Evolutionary conservation across 2,113 vertebrate species (phyloP), one percentile per base, ranked within the genome.

Genomic region (Pristiophorus japonicus): DNA sequence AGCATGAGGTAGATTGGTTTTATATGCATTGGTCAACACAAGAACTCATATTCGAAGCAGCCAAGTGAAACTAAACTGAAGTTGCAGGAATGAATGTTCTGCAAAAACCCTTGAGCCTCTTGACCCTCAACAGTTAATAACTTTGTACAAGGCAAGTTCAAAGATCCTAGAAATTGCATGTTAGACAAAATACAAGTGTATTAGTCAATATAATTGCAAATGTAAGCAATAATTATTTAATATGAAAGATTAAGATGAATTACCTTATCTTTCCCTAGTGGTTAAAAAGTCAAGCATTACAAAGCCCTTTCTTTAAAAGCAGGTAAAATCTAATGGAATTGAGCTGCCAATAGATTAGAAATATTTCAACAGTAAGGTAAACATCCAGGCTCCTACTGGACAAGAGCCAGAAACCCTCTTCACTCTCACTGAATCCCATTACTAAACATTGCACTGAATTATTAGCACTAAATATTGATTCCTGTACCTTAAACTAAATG

Each of bases 41-140:
- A 47, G 38, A 94, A 94, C 47, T 94, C 65, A 66, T 70, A 94
- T 66, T 94, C 65, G 67, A 94, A 51, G 18, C 20, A 94, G 47
- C 22, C 93, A 94, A 94, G 63, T 66, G 62, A 70, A 94, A 62
- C 65, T 66, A 70, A 94, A 94, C 42, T 70, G 38, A 94, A 67
- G 24, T 70, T 70, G 20, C 30, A 65, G n/a, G 16, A 66, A 93
- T 42, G 62, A 94, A 11, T 45, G 27, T 45, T 94, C 91, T 66
- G 63, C 62, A 67, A 94, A 66, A 65, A 18, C 38, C 45, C 63
- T 92, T 92, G 59, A 92, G 10, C 90, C 90, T 65, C 90, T 65
- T 42, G 91, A 94, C n/a, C 62, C 63, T 65, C 34, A 66, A 65
- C 34, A 42, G 59, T 66, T 93, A 93, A 22, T 93, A 66, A 93